Conservation (phyloP, 2,888 invertebrate genomes). For the Lycaena phlaeas region DNA sequence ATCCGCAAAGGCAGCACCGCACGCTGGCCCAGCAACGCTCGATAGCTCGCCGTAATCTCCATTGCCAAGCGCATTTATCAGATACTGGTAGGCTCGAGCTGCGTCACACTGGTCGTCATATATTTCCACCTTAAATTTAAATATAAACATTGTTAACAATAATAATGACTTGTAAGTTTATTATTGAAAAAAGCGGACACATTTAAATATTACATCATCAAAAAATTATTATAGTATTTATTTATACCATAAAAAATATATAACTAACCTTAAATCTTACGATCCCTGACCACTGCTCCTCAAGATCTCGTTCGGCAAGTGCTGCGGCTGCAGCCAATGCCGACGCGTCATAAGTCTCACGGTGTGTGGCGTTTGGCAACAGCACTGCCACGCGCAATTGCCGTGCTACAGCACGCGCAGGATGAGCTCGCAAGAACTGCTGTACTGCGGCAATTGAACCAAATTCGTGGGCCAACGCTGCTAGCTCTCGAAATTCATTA, state of each 20-base stretch:
- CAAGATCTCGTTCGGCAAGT: constrained; percentile 37
- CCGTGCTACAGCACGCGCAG: constrained; percentile 22
- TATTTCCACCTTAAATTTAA: constrained; percentile 29
- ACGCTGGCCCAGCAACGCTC: constrained; percentile 49
- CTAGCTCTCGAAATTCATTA: constrained; percentile 29
- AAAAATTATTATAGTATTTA: too few relatives aligned
- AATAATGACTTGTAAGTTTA: too few relatives aligned
- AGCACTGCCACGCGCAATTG: constrained; percentile 39
- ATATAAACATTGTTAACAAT: too few relatives aligned
- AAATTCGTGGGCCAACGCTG: constrained; percentile 16
- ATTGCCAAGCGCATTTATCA: constrained; percentile 41
- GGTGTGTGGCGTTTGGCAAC: constrained; percentile 27
- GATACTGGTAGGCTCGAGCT: constrained; percentile 39
- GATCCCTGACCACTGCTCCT: constrained; percentile 11
- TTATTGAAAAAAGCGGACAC: too few relatives aligned
- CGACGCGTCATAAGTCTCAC: constrained; percentile 30
- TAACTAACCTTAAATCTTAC: constrained; percentile 18
- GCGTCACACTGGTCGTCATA: constrained; percentile 47
- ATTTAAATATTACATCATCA: too few relatives aligned
- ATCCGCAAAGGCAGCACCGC: constrained; percentile 46
- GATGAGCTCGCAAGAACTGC: constrained; percentile 26
- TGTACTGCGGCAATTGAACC: constrained; percentile 28
- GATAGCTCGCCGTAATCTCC: constrained; percentile 45
- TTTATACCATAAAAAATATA: not conserved
- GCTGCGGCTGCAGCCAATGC: constrained; percentile 41